Percentiles rank a stretch among this genome's conserved stretches.
Conservation (phyloP, 2,888 invertebrate genomes). For the Rhimphoctona megacephalus region DNA sequence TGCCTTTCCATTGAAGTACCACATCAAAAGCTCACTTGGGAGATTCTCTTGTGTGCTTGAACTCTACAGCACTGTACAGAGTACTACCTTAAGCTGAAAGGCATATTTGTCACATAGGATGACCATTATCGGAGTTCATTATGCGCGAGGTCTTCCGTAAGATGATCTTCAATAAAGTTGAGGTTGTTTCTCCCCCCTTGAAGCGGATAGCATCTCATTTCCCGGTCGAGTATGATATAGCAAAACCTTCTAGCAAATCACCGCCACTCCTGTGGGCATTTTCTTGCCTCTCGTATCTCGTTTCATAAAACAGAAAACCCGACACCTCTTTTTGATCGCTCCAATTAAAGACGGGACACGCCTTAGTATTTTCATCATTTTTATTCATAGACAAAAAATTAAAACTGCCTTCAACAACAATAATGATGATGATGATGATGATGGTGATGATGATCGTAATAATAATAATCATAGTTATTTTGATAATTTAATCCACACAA, state of each 20-base stretch:
- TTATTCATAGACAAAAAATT: background rate
- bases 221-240: constrained; percentile 16
- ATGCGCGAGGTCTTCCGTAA: constrained; percentile 67
- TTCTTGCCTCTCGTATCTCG: constrained; percentile 35
- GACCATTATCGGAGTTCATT: constrained; percentile 67
- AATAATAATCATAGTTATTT: background rate
- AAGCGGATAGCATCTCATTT: constrained; percentile 20
- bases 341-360: constrained; percentile 41
- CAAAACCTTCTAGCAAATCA: constrained; percentile 6
- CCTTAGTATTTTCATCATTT: constrained; percentile 6
- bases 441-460: background rate
- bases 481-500: constrained; percentile 4
- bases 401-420: background rate
- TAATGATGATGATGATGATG: background rate
- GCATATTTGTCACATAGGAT: constrained; percentile 41
- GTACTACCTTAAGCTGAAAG: constrained; percentile 7
- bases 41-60: constrained; percentile 14
- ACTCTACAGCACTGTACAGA: background rate
- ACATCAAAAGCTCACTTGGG: constrained; percentile 67
- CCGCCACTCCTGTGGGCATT: constrained; percentile 31
- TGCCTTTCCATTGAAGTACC: constrained; percentile 63
- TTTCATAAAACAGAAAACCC: constrained; percentile 45
- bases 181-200: constrained; percentile 34
- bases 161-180: constrained; percentile 67
- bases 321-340: constrained; percentile 54